These are phyloP conservation scores for chimpanzee (Pan troglodytes) DNA, from an alignment of 2,113 vertebrate genomes.

Conservation along the genomic window NHGRI_mPanTro3-v2.1_pri NC_072404.2:138920501-138921000, in stretches of 20 bases:
- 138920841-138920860: background rate
- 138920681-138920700: background rate
- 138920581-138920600: background rate
- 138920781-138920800: background rate
- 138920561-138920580: background rate
- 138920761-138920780: background rate
- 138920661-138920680: background rate
- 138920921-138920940: background rate
- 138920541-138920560: background rate
- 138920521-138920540: background rate
- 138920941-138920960: background rate
- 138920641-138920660: background rate
- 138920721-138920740: background rate
- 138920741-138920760: background rate
- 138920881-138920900: background rate
- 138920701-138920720: background rate
- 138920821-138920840: background rate
- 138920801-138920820: background rate
- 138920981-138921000: background rate
- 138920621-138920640: background rate
- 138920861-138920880: background rate
- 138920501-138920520: background rate
- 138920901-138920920: background rate
- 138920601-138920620: background rate
- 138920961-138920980: background rate